Conservation (phyloP, 64 coral and sea anemone genomes). For the Pocillopora damicornis region DNA sequence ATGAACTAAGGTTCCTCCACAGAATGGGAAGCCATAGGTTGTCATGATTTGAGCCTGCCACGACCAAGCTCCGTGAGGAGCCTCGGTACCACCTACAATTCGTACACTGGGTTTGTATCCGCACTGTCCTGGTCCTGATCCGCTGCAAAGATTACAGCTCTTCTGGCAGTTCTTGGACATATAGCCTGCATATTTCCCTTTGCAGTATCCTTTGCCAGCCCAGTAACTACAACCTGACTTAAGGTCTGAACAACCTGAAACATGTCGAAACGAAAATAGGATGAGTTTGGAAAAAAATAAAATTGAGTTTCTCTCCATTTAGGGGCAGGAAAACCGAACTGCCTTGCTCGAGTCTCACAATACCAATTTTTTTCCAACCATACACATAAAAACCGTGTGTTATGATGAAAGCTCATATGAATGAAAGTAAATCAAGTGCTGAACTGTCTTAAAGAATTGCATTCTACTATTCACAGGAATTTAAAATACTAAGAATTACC, state of each 20-base stretch:
- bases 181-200: background rate
- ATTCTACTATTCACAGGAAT: no score
- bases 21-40: slow-evolving; percentile 43
- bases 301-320: no score
- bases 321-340: no score
- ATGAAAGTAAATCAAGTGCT: no score
- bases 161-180: slow-evolving; percentile 49
- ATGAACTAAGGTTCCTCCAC: slow-evolving; percentile 59
- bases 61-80: slow-evolving; percentile 49
- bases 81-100: slow-evolving; percentile 63
- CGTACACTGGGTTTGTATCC: slow-evolving; percentile 32
- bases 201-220: slow-evolving; percentile 24
- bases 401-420: no score
- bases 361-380: no score
- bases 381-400: no score
- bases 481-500: no score
- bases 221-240: background rate
- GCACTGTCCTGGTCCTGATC: slow-evolving; percentile 13
- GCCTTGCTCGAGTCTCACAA: no score
- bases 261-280: background rate
- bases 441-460: no score
- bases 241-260: slow-evolving; percentile 25
- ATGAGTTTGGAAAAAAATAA: no score
- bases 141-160: slow-evolving; percentile 32
- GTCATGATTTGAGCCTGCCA: slow-evolving; percentile 63